Conservation (phyloP, 2,113 vertebrate genomes). For the Tapirus terrestris region DNA sequence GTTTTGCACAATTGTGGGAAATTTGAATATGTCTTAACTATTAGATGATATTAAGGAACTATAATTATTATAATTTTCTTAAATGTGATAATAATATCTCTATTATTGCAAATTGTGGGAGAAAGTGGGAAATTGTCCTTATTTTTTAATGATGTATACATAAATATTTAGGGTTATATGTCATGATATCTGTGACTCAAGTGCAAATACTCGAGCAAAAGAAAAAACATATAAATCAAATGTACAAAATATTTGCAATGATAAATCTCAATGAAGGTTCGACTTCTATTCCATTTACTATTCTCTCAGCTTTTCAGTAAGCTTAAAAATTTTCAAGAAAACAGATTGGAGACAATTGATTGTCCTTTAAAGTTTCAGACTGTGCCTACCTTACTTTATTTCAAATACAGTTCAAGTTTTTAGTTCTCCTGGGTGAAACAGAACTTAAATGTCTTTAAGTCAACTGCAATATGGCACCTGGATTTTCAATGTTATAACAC, state of each 20-base stretch:
- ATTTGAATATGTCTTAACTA: not conserved
- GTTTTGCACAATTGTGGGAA: not conserved
- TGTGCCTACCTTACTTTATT: not conserved
- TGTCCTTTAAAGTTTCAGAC: not conserved
- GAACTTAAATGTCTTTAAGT: not conserved
- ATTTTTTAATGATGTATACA: not conserved
- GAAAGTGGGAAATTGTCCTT: not conserved
- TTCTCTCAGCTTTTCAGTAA: not conserved
- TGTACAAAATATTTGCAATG: not conserved
- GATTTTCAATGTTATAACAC: not conserved
- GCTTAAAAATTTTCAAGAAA: not conserved
- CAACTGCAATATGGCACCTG: not conserved
- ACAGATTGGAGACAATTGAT: not conserved
- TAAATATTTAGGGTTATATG: not conserved
- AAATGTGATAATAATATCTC: not conserved
- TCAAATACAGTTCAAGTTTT: not conserved
- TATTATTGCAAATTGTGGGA: not conserved
- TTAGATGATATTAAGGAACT: not conserved
- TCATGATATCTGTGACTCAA: not conserved
- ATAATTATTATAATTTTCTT: conserved; percentile 27
- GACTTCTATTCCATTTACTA: not conserved
- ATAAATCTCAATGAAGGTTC: not conserved
- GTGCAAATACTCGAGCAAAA: not conserved
- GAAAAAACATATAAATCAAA: not conserved
- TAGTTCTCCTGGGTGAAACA: not conserved